Evolutionary conservation across 2,113 vertebrate genomes (phyloP).

Genomic region (Platichthys flesus): DNA sequence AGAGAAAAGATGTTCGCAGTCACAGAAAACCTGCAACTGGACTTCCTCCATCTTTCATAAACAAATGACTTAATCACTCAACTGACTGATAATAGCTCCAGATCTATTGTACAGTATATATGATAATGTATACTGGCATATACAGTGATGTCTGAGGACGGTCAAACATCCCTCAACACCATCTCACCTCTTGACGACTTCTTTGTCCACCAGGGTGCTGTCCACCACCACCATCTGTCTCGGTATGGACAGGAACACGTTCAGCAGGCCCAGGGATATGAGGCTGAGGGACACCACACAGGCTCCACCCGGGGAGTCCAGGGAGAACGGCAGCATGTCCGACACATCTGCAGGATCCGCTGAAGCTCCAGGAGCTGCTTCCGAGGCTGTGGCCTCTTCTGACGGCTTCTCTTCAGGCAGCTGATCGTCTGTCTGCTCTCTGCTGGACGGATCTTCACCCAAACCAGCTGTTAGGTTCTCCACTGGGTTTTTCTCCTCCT

Average conservation of each 20-base stretch:
- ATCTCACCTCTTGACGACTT: conserved; percentile 84
- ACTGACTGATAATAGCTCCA: too few species aligned
- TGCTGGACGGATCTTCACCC: not conserved
- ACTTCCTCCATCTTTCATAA: too few species aligned
- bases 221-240: conserved; percentile 96
- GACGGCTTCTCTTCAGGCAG: not conserved
- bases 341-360: conserved; percentile 28
- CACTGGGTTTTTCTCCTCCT: not conserved
- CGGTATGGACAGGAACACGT: conserved; percentile 87
- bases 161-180: too few species aligned
- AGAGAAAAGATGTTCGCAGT: too few species aligned
- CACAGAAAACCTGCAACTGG: too few species aligned
- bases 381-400: not conserved
- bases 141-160: too few species aligned
- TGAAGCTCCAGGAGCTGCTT: fast-evolving
- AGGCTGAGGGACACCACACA: conserved; percentile 86
- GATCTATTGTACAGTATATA: too few species aligned
- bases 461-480: not conserved
- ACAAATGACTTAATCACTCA: too few species aligned
- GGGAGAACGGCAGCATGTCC: conserved; percentile 83
- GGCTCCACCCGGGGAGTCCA: conserved; percentile 90
- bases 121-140: too few species aligned
- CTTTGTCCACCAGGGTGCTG: conserved; percentile 90
- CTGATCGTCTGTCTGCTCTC: conserved; percentile 4
- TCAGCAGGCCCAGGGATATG: conserved; percentile 88